Conservation (phyloP, 1,140 invertebrate genomes). For the Conus ventricosus region DNA sequence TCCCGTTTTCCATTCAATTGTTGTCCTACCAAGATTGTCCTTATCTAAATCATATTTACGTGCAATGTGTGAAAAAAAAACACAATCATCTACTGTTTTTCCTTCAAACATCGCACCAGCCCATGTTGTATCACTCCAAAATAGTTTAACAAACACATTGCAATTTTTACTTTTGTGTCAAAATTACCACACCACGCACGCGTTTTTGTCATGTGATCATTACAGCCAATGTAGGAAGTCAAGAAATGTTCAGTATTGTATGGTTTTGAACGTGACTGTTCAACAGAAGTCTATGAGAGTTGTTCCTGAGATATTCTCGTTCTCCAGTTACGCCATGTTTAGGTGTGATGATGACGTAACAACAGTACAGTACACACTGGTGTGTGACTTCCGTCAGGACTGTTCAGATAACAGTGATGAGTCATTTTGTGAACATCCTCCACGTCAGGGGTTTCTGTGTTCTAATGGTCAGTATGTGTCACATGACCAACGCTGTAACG, state of each 20-base stretch:
- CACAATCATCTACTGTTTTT: too few species aligned
- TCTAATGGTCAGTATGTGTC: neutral
- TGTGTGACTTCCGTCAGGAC: constrained; percentile 17
- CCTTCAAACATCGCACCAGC: too few species aligned
- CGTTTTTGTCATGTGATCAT: too few species aligned
- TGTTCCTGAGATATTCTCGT: neutral
- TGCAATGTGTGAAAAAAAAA: too few species aligned
- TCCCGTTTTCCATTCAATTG: too few species aligned
- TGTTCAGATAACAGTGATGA: constrained; percentile 1
- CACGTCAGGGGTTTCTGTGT: neutral
- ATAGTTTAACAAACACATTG: too few species aligned
- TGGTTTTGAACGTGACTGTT: neutral
- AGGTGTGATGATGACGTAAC: neutral
- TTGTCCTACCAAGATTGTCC: too few species aligned
- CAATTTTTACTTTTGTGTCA: too few species aligned
- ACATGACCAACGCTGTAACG: neutral
- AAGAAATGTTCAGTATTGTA: neutral
- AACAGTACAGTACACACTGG: constrained; percentile 3
- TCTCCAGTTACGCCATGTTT: neutral
- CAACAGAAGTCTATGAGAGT: neutral
- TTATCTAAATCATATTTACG: too few species aligned
- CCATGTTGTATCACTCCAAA: too few species aligned
- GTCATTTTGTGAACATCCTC: neutral
- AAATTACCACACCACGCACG: too few species aligned
- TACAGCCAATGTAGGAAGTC: too few species aligned